Percentiles rank a stretch among this genome's conserved stretches.
phyloP scores from a whole-genome alignment of 2,888 invertebrate species.

The Chymomyza amoena region DNA sequence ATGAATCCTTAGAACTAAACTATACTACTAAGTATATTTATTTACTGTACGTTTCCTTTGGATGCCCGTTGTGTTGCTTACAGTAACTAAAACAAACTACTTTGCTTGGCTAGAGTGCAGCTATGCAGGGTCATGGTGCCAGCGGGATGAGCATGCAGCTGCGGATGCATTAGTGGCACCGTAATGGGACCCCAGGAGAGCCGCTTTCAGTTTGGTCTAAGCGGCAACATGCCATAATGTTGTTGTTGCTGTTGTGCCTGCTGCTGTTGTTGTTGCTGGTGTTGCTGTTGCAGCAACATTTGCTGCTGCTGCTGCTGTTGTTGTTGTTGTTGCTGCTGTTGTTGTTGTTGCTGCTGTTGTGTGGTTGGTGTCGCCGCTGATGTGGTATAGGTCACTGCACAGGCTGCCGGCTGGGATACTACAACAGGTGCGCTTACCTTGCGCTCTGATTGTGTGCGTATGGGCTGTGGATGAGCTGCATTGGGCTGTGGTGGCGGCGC shows the following conservation, averaged over 20 bases:
- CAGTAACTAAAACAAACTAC: constrained; percentile 53
- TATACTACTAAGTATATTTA: constrained; percentile 30
- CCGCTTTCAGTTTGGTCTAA: constrained; percentile 76
- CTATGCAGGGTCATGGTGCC: constrained; percentile 67
- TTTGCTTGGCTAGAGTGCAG: constrained; percentile 68
- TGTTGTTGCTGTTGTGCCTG: constrained; percentile 65
- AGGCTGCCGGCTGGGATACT: constrained; percentile 72
- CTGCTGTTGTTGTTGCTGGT: constrained; percentile 37
- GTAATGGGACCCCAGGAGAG: constrained; percentile 70
- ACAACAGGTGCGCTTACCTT: constrained; percentile 76
- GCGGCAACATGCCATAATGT: constrained; percentile 76
- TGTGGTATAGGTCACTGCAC: constrained; percentile 70
- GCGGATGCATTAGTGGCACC: constrained; percentile 55
- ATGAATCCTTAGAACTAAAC: not conserved
- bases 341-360: constrained; percentile 54
- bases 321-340: constrained; percentile 14
- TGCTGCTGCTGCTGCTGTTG: constrained; percentile 55
- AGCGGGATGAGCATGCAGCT: constrained; percentile 54
- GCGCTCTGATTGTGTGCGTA: constrained; percentile 77
- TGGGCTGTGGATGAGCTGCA: constrained; percentile 63
- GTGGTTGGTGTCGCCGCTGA: constrained; percentile 58
- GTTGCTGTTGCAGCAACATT: constrained; percentile 48
- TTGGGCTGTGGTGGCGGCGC: constrained; percentile 74
- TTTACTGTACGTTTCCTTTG: constrained; percentile 56
- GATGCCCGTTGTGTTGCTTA: constrained; percentile 39